These are phyloP conservation scores for Acanthochromis polyacanthus DNA, from an alignment of 2,113 vertebrate species.

Conservation along the genomic window DNA sequence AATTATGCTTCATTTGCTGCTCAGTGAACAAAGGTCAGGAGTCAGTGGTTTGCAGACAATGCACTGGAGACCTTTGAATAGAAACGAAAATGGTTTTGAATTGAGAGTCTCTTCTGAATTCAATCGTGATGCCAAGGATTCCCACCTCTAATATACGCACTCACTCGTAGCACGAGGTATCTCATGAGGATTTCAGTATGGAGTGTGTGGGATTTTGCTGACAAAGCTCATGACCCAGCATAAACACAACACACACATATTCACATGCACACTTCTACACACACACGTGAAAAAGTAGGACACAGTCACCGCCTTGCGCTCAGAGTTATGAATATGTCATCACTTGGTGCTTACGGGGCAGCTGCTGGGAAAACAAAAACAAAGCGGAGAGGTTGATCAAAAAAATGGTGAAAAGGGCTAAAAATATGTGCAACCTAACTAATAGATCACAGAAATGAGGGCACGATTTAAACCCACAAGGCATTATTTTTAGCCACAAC, in stretches of 20 bases:
- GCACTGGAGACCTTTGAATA: not conserved
- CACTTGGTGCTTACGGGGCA: conserved; percentile 48
- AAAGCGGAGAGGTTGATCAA: conserved; percentile 18
- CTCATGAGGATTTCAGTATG: conserved; percentile 28
- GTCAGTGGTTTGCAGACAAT: not conserved
- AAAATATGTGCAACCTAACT: conserved; percentile 19
- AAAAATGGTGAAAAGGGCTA: not conserved
- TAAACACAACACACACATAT: conserved; percentile 8
- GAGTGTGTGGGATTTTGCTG: conserved; percentile 55
- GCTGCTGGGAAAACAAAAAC: conserved; percentile 58
- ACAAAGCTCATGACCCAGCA: conserved; percentile 53
- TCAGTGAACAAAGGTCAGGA: not conserved
- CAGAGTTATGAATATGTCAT: conserved; percentile 54
- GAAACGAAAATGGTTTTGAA: not conserved
- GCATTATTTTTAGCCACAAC: conserved; percentile 2
- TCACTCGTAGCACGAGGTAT: not conserved
- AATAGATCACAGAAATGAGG: conserved; percentile 7
- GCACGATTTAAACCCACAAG: not conserved
- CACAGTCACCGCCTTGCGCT: conserved; percentile 37
- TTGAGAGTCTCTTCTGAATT: not conserved
- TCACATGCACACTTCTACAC: conserved; percentile 8
- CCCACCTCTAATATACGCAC: conserved; percentile 3
- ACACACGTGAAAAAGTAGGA: conserved; percentile 63
- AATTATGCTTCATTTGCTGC: not conserved
- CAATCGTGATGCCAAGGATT: not conserved